phyloP scores from a whole-genome alignment of 2,797 vertebrate genomes.

The Florisuga fusca region DNA sequence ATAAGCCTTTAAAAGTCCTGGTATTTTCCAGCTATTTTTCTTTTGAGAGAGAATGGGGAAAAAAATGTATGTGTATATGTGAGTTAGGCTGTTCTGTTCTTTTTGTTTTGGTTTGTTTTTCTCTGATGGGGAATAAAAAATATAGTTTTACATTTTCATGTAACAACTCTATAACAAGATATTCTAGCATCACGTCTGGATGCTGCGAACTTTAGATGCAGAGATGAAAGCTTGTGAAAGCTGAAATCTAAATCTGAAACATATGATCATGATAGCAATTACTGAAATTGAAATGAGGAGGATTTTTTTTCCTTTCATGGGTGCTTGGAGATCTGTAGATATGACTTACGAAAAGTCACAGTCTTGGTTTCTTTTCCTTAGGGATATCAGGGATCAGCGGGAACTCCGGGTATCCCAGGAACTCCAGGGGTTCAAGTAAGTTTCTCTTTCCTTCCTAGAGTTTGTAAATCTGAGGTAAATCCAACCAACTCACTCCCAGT shows the following conservation, averaged over 20 bases:
- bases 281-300: not conserved
- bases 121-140: not conserved
- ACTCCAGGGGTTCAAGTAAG: slow-evolving; percentile 87
- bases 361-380: slow-evolving; percentile 69
- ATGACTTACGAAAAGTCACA: not conserved
- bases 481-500: not conserved
- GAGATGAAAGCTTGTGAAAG: not conserved
- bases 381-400: slow-evolving; percentile 88
- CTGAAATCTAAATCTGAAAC: not conserved
- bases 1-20: not conserved
- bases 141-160: not conserved
- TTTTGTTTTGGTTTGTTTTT: not conserved
- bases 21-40: not conserved
- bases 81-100: not conserved
- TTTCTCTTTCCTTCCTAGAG: not conserved
- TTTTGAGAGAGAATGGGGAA: not conserved
- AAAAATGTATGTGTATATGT: not conserved
- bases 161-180: not conserved
- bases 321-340: not conserved
- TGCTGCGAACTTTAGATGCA: not conserved
- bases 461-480: not conserved
- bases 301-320: not conserved
- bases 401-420: slow-evolving; percentile 86
- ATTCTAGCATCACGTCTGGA: not conserved
- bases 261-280: not conserved